Evolutionary conservation across 2,888 invertebrate genomes (phyloP).

Genomic region (Pseudococcus jackbeardsleyi): DNA sequence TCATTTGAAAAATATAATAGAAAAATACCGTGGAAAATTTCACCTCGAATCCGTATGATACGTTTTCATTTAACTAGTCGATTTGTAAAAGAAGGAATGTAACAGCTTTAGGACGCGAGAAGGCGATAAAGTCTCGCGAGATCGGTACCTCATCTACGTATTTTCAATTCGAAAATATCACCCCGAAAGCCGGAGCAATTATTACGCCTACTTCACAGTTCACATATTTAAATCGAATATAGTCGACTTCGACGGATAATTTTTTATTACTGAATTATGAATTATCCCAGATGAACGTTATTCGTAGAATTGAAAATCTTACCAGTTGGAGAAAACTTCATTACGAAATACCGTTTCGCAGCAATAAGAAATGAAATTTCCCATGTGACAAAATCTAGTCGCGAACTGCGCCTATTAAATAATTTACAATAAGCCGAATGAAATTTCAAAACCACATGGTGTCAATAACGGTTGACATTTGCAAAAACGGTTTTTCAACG

Average conservation of each 20-base stretch:
- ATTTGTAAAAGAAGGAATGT: not conserved
- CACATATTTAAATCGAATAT: slow-evolving; percentile 13
- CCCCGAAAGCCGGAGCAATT: not conserved
- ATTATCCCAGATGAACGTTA: not conserved
- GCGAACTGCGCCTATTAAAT: slow-evolving; percentile 25
- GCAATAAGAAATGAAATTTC: slow-evolving; percentile 19
- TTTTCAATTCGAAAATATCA: not conserved
- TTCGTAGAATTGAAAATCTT: not conserved
- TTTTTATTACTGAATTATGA: not conserved
- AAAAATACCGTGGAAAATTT: not conserved
- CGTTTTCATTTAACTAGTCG: slow-evolving; percentile 19
- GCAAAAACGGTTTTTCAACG: not conserved
- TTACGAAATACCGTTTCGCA: not conserved
- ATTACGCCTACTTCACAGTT: not conserved
- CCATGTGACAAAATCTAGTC: slow-evolving; percentile 34
- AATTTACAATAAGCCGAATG: slow-evolving; percentile 43
- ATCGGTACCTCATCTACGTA: not conserved
- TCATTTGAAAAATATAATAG: slow-evolving; percentile 19
- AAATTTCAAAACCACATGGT: slow-evolving; percentile 41
- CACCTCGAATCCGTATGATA: not conserved
- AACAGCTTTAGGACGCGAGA: not conserved
- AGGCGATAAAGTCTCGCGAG: not conserved
- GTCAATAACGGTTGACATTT: slow-evolving; percentile 44
- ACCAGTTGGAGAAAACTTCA: not conserved
- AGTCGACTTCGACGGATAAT: not conserved